Evolutionary conservation across 2,797 vertebrate genomes (phyloP).

Genomic region (Threskiornis aethiopicus): DNA sequence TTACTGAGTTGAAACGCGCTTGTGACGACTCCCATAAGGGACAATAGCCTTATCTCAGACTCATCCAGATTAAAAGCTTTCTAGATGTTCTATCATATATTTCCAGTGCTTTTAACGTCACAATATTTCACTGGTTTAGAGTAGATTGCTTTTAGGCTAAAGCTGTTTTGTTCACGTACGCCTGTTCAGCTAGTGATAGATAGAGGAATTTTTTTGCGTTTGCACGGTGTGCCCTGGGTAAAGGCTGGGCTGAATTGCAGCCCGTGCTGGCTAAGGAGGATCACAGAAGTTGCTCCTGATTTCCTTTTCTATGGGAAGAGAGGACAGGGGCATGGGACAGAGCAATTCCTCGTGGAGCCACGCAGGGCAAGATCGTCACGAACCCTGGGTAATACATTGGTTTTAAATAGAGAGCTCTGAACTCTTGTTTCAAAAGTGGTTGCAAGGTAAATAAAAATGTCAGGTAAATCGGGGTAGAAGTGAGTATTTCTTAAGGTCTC

Average conservation of each 20-base stretch:
- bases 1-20: neutral
- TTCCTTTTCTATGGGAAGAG: neutral
- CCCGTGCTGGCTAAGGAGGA: neutral
- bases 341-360: neutral
- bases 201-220: neutral
- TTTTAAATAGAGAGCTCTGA: neutral
- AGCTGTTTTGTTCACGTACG: neutral
- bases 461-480: neutral
- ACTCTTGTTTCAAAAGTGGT: neutral
- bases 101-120: constrained; percentile 16
- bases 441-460: neutral
- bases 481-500: neutral
- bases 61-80: constrained; percentile 24
- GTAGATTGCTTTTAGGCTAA: constrained; percentile 6
- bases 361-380: rapidly evolving
- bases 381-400: neutral
- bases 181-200: neutral
- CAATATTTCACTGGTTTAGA: constrained; percentile 18
- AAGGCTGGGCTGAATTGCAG: neutral
- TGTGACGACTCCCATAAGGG: neutral
- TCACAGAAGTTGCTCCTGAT: neutral
- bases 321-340: neutral
- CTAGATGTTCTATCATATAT: neutral
- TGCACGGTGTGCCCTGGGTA: neutral
- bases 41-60: neutral